These are phyloP conservation scores for Rhamnusium bicolor DNA, from an alignment of 2,888 invertebrate genomes.

Conservation along the genomic window DNA sequence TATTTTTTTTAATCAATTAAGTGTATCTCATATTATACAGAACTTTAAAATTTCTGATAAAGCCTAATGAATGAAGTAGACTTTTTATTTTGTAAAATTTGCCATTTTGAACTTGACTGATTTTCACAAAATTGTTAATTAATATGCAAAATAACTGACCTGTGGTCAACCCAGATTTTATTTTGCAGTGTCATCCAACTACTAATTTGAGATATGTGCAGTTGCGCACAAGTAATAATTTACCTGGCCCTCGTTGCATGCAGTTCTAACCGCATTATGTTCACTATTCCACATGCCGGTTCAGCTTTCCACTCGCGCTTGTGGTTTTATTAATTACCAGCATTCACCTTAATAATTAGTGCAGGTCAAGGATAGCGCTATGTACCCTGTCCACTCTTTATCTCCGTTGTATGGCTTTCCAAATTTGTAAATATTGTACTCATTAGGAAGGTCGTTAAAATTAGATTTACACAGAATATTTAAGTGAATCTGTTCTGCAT, in stretches of 20 bases:
- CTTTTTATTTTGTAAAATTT: too few species aligned
- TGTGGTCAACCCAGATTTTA: neutral
- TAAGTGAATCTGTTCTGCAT: neutral
- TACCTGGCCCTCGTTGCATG: slow-evolving; percentile 9
- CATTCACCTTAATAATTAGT: slow-evolving; percentile 24
- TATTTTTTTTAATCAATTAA: too few species aligned
- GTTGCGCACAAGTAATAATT: neutral
- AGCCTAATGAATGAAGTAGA: too few species aligned
- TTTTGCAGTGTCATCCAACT: neutral
- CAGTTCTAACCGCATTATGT: slow-evolving; percentile 1
- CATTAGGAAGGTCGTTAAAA: slow-evolving; percentile 21
- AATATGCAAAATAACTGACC: too few species aligned
- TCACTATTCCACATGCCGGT: slow-evolving; percentile 14
- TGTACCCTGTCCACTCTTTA: neutral
- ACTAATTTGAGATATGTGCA: neutral
- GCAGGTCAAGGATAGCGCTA: slow-evolving; percentile 17
- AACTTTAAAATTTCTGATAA: too few species aligned
- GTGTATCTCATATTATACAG: too few species aligned
- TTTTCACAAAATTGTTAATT: too few species aligned
- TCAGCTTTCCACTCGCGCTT: neutral
- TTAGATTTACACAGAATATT: neutral
- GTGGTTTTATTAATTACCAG: slow-evolving; percentile 26
- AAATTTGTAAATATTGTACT: slow-evolving; percentile 8
- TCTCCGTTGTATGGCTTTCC: neutral
- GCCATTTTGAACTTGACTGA: too few species aligned